Evolutionary conservation across 1,140 invertebrate genomes (phyloP), one percentile per base, ranked within the genome.

Genomic region (Drosophila funebris): DNA sequence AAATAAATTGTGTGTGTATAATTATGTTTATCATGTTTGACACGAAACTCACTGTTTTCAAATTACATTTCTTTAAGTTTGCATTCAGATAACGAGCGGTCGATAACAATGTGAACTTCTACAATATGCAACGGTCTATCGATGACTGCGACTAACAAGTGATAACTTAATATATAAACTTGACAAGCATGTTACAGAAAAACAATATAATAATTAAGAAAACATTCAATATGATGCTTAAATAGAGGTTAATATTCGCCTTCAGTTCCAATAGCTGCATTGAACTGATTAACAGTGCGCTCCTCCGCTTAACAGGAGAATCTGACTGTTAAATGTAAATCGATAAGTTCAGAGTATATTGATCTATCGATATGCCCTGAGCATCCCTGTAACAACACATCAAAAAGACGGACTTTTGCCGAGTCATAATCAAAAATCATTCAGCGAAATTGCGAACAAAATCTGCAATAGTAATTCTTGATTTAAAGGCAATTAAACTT

Each of bases 401-500:
- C 13, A 29, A 46, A 57, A 27, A 27, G 9, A 56, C 7, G 61
- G 63, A 68, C 48, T 73, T n/a, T n/a, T 73, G 70, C 70, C 70
- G 64, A 73, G 70, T 73, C 70, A 73, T 69, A 73, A 41, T 68
- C 46, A 48, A 52, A 53, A 20, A 46, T 1, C 18, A 13, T 29
- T 27, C 6, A 4, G 33, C 11, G 4, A 13, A 36, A 50, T 22
- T 31, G 27, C 16, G 33, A 31, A 43, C 43, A 8, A 52, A 4
- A 57, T 16, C 1, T 29, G 2, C 4, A 36, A 5, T 33, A 43
- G 11, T 18, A 22, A 22, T 16, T 16, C 22, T 9, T 8, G 29
- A n/a, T 52, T 36, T 18, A 62, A 16, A 44, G n/a, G 11, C 7
- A 37, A 31, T 31, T 43, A 13, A 50, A 56, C 13, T 36, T 31